These are phyloP conservation scores for Cercopithecus petaurista DNA, from an alignment of 2,797 vertebrate genomes.

Conservation along the genomic window DNA sequence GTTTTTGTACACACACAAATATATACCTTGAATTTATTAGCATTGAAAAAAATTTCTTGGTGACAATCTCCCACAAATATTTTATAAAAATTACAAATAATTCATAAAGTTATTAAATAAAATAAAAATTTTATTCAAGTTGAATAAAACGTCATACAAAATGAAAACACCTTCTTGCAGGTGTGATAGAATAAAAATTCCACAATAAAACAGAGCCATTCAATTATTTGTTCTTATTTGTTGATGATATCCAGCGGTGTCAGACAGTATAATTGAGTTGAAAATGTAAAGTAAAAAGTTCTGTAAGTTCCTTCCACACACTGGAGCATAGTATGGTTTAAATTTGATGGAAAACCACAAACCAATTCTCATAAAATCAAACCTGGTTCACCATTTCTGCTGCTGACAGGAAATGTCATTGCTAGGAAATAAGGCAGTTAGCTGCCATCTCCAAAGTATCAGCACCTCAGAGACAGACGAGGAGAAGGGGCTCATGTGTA, in stretches of 20 bases:
- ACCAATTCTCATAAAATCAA: conserved; percentile 9
- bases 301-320: neutral
- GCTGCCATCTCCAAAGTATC: neutral
- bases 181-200: neutral
- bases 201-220: neutral
- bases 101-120: neutral
- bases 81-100: neutral
- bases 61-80: neutral
- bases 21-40: neutral
- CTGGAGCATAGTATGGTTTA: neutral
- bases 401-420: conserved; percentile 71
- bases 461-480: conserved; percentile 63
- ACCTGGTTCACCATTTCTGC: neutral
- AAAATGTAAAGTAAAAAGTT: neutral
- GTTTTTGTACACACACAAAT: neutral
- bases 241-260: neutral
- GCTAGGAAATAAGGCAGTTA: conserved; percentile 44
- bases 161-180: neutral
- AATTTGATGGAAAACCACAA: neutral
- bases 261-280: neutral
- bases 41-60: neutral
- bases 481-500: conserved; percentile 13
- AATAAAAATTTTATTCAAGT: neutral
- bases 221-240: neutral
- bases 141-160: neutral